phyloP scores from a whole-genome alignment of 2,888 invertebrate genomes.

The Hetaerina titia region DNA sequence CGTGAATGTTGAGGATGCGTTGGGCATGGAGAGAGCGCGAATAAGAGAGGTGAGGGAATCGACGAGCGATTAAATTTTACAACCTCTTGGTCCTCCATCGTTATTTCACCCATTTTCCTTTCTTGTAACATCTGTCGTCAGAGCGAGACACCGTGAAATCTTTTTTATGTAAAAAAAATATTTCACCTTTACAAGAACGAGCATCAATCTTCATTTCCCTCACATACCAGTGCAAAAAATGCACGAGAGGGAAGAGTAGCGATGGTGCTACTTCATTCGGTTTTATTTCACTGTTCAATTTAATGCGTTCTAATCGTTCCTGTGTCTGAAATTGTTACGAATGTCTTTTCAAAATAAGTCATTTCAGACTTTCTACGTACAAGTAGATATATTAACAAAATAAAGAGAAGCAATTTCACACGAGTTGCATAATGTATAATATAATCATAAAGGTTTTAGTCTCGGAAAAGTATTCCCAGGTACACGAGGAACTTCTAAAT shows the following conservation, averaged over 20 bases:
- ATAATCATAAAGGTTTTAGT: no score
- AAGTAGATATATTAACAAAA: not conserved
- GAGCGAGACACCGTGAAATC: not conserved
- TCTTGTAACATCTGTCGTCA: slow-evolving; percentile 14
- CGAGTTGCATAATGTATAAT: no score
- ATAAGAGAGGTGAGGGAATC: not conserved
- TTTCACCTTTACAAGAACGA: not conserved
- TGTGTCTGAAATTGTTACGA: not conserved
- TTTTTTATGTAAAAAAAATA: not conserved
- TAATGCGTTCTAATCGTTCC: not conserved
- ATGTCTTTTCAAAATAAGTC: not conserved
- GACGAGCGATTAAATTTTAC: not conserved
- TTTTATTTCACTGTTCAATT: not conserved
- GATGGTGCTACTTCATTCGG: not conserved
- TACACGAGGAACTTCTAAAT: no score
- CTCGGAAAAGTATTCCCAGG: no score
- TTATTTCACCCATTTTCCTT: not conserved
- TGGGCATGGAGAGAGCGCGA: not conserved
- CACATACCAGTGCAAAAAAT: not conserved
- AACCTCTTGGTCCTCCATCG: not conserved
- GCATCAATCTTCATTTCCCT: not conserved
- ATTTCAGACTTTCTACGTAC: not conserved
- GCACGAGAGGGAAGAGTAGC: not conserved
- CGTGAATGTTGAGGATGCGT: not conserved
- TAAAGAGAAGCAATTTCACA: not conserved